phyloP scores from a whole-genome alignment of 1,140 invertebrate genomes.

The Charaxes varanes region DNA sequence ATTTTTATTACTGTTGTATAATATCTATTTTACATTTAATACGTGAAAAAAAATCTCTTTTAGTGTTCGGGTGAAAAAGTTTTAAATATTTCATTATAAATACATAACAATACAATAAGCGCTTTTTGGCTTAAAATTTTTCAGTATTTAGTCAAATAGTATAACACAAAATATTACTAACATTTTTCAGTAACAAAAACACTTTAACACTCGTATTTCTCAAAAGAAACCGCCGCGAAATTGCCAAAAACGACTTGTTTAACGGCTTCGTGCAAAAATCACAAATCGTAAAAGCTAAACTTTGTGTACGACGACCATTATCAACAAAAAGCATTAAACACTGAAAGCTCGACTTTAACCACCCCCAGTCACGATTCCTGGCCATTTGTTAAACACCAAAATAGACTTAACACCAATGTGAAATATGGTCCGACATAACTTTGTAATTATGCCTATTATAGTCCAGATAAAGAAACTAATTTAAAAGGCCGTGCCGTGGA shows the following conservation, averaged over 20 bases:
- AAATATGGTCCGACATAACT: constrained; percentile 13
- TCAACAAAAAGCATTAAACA: constrained; percentile 10
- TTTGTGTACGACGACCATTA: constrained; percentile 4
- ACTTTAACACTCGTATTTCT: too few species aligned
- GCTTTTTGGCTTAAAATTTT: too few species aligned
- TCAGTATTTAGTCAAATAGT: too few species aligned
- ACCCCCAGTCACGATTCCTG: constrained; percentile 17
- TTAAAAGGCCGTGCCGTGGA: constrained; percentile 6
- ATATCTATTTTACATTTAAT: too few species aligned
- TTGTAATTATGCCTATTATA: constrained; percentile 17
- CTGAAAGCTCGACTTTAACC: constrained; percentile 13
- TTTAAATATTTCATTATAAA: too few species aligned
- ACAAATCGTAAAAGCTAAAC: constrained; percentile 9
- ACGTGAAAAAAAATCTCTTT: too few species aligned
- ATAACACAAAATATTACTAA: too few species aligned
- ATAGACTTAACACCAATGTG: constrained; percentile 19
- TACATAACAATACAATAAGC: too few species aligned
- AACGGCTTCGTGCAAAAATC: constrained; percentile 9
- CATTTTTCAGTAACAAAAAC: too few species aligned
- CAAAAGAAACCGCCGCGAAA: constrained; percentile 1
- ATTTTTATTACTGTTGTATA: too few species aligned
- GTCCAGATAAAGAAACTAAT: constrained; percentile 13
- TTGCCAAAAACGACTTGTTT: too few species aligned
- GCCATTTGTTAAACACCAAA: constrained; percentile 19
- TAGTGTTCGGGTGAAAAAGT: too few species aligned